These are phyloP conservation scores for Machaerirhynchus nigripectus DNA, from an alignment of 2,113 vertebrate species.

Conservation along the genomic window DNA sequence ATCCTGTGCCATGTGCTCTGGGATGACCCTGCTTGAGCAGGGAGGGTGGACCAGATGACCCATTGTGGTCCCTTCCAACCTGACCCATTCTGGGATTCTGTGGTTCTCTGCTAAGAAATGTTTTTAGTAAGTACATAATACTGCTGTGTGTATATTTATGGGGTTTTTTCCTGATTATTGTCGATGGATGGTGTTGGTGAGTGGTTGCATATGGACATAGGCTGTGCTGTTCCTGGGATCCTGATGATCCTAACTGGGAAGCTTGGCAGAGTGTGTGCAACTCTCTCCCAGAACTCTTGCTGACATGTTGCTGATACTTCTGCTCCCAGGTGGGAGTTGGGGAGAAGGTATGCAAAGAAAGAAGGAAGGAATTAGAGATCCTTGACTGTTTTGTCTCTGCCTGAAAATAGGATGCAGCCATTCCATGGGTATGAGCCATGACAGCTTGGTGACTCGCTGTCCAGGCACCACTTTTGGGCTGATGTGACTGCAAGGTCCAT, in stretches of 20 bases:
- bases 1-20: not conserved
- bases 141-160: not conserved
- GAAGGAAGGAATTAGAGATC: not conserved
- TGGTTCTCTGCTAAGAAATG: not conserved
- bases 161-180: not conserved
- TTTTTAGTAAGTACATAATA: not conserved
- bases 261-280: accelerated
- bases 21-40: not conserved
- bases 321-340: not conserved
- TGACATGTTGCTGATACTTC: not conserved
- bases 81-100: not conserved
- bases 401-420: not conserved
- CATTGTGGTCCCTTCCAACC: not conserved
- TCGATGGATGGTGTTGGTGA: not conserved
- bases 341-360: not conserved
- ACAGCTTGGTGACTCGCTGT: accelerated
- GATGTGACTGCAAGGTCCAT: accelerated
- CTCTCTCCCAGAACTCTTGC: not conserved
- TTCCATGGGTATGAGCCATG: accelerated
- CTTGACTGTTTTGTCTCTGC: not conserved
- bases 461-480: not conserved
- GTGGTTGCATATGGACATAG: not conserved
- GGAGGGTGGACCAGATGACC: not conserved
- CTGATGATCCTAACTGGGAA: accelerated
- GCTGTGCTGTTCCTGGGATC: not conserved